A percentile compares a stretch with the other conserved stretches of the same genome.
Conservation (phyloP, 2,113 vertebrate species). For the Cyprinodon brontotheroides region DNA sequence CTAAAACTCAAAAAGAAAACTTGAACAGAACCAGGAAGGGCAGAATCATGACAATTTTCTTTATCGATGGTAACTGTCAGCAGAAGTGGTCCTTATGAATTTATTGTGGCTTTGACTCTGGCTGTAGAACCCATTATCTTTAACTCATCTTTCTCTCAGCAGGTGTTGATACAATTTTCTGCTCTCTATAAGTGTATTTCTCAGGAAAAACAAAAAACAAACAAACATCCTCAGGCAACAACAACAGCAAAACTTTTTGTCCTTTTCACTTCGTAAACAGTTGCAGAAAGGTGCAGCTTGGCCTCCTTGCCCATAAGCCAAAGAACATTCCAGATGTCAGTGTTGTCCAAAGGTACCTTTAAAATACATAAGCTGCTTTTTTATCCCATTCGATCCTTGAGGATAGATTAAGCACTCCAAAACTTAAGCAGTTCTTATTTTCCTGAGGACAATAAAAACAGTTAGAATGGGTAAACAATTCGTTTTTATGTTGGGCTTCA, state of each 20-base stretch:
- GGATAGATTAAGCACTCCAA: not conserved
- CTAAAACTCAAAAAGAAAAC: no score
- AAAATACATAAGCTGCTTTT: not conserved
- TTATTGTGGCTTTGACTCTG: not conserved
- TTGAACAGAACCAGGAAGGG: no score
- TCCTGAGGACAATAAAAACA: not conserved
- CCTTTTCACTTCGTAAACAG: not conserved
- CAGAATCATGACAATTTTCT: no score
- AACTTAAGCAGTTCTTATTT: not conserved
- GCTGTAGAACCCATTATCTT: not conserved
- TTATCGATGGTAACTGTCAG: not conserved
- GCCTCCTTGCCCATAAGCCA: constrained; percentile 10
- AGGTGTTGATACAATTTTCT: constrained; percentile 20
- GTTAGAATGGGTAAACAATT: not conserved
- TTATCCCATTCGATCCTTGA: not conserved
- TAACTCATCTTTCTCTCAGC: constrained; percentile 6
- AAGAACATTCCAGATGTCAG: not conserved
- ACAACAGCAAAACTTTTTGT: not conserved
- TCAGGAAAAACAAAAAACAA: constrained; percentile 1
- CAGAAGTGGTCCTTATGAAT: not conserved
- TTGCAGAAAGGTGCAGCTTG: constrained; percentile 2
- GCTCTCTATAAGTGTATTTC: constrained; percentile 1
- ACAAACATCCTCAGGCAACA: constrained; percentile 20
- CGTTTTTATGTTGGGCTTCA: not conserved
- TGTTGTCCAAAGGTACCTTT: not conserved